Conservation (phyloP, 2,797 vertebrate genomes). For the Poeciliopsis presidionis region DNA sequence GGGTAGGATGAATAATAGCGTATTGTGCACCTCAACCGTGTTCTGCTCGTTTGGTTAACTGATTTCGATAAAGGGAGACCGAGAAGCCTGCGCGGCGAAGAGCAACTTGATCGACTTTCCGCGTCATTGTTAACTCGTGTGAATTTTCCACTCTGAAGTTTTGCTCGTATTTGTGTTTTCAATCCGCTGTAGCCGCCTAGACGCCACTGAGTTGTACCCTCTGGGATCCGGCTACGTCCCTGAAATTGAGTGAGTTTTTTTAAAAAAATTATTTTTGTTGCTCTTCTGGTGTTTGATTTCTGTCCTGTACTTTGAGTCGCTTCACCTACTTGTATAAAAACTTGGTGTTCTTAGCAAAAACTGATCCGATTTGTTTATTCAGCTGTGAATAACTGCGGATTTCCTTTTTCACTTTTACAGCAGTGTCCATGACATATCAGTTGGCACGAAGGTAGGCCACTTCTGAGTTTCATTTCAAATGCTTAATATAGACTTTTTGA, state of each 20-base stretch:
- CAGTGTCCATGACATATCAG: conserved; percentile 99
- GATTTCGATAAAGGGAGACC: conserved; percentile 11
- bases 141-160: conserved; percentile 16
- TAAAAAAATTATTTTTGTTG: not conserved
- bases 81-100: not conserved
- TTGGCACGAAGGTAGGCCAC: conserved; percentile 96
- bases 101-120: not conserved
- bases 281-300: not conserved
- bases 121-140: not conserved
- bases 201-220: conserved; percentile 85
- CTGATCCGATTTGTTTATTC: not conserved
- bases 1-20: not conserved
- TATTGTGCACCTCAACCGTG: not conserved
- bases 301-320: conserved; percentile 6
- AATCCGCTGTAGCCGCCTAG: conserved; percentile 76
- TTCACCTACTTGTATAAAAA: too few species aligned
- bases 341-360: not conserved
- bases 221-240: conserved; percentile 85
- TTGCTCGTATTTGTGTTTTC: conserved; percentile 12
- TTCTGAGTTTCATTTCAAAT: not conserved
- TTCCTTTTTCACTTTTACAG: conserved; percentile 73
- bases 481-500: not conserved
- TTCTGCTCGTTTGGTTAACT: conserved; percentile 1
- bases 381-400: not conserved
- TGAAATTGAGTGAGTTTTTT: conserved; percentile 83